Conservation (phyloP, 1,140 invertebrate genomes). For the Drosophila bocki region DNA sequence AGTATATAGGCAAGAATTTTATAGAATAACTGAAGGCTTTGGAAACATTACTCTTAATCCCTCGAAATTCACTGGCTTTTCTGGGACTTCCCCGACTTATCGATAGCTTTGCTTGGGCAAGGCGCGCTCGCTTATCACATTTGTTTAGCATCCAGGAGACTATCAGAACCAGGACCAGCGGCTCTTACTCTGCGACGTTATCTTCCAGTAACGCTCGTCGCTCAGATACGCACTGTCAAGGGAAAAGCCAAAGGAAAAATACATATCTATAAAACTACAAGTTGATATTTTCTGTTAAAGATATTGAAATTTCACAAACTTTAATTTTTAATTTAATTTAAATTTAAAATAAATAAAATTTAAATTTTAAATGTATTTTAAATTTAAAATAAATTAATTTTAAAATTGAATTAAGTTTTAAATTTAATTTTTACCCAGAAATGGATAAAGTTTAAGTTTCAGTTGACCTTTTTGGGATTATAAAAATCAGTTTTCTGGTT, state of each 20-base stretch:
- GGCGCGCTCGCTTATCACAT: slow-evolving; percentile 34
- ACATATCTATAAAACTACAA: no score
- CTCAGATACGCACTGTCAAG: slow-evolving; percentile 61
- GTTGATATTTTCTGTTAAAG: no score
- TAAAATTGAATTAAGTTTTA: no score
- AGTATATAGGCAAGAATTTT: not conserved
- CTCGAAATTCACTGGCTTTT: not conserved
- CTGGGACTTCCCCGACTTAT: not conserved
- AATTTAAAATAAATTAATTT: no score
- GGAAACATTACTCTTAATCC: not conserved
- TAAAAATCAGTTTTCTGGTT: not conserved
- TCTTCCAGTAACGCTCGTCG: slow-evolving; percentile 71
- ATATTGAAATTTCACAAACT: no score
- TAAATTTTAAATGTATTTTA: no score
- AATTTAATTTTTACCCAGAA: not conserved
- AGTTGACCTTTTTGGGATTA: not conserved
- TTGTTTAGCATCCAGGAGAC: slow-evolving; percentile 14
- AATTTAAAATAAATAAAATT: no score
- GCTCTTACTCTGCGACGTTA: slow-evolving; percentile 50
- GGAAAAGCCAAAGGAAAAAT: not conserved
- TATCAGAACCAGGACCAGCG: slow-evolving; percentile 73
- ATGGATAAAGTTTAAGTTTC: not conserved
- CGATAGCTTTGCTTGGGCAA: slow-evolving; percentile 14
- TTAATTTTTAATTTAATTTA: no score
- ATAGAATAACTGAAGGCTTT: not conserved